These are phyloP conservation scores for Casuarius casuarius DNA, from an alignment of 2,113 vertebrate genomes.

Conservation along the genomic window DNA sequence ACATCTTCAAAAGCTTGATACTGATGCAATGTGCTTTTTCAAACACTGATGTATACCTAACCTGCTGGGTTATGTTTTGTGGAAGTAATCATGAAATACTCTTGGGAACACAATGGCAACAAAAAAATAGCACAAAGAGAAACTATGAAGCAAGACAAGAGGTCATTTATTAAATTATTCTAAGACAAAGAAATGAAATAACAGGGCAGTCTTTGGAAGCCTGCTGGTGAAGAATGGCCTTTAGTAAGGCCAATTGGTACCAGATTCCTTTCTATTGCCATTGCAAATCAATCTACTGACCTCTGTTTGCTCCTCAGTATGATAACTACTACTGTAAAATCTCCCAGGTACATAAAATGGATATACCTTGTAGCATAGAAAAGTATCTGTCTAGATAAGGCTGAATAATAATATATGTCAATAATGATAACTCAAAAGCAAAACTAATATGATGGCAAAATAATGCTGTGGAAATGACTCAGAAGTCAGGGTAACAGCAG, in stretches of 20 bases:
- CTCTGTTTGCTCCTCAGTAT: neutral
- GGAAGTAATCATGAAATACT: slow-evolving; percentile 69
- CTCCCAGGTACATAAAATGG: neutral
- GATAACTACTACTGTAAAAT: neutral
- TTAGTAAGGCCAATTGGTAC: neutral
- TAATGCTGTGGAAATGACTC: neutral
- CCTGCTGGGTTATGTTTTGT: slow-evolving; percentile 44
- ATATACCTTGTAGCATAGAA: neutral
- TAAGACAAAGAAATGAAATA: slow-evolving; percentile 24
- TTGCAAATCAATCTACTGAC: neutral
- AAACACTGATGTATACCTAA: slow-evolving; percentile 11
- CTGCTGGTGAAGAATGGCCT: slow-evolving; percentile 15
- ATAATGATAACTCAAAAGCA: neutral
- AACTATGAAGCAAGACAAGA: slow-evolving; percentile 26
- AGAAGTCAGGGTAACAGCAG: fast-evolving
- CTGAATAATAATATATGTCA: neutral
- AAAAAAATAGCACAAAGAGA: slow-evolving; percentile 46
- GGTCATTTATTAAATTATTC: slow-evolving; percentile 56
- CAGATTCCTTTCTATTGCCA: neutral
- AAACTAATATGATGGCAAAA: neutral
- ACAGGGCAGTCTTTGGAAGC: neutral
- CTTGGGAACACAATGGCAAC: slow-evolving; percentile 43
- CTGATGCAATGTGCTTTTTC: slow-evolving; percentile 30
- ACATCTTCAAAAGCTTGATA: slow-evolving; percentile 12
- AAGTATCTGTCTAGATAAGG: neutral